Evolutionary conservation across 30 jellyfish, hydroid and myxozoan species (phyloP).

Genomic region (Mastigias papua): DNA sequence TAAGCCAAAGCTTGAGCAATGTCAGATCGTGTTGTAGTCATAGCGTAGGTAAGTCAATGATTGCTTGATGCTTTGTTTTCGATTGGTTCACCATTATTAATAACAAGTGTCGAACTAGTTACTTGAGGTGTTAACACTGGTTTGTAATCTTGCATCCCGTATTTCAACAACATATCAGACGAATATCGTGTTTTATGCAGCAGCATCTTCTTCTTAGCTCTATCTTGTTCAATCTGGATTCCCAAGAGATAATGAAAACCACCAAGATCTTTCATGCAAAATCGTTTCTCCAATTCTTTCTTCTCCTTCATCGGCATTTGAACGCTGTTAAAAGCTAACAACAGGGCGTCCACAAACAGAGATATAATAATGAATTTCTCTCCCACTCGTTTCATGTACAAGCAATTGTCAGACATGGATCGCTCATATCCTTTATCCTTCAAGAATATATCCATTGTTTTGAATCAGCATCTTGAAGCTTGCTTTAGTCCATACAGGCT

Average conservation of each 20-base stretch:
- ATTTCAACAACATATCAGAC: conserved; percentile 24
- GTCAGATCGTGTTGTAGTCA: too few relatives aligned
- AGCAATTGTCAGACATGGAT: conserved; percentile 35
- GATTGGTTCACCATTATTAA: conserved; percentile 36
- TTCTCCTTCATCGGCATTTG: conserved; percentile 13
- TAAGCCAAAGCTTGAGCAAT: too few relatives aligned
- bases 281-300: conserved; percentile 25
- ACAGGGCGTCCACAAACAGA: conserved; percentile 34
- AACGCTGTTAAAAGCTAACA: conserved; percentile 39
- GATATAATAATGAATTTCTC: too few relatives aligned
- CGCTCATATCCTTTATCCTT: conserved; percentile 41
- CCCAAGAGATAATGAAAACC: conserved; percentile 45
- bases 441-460: conserved; percentile 40
- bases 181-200: conserved; percentile 30
- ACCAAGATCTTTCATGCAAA: conserved; percentile 56
- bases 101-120: conserved; percentile 15
- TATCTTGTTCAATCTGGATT: conserved; percentile 32
- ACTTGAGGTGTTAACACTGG: conserved; percentile 57
- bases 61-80: conserved; percentile 46
- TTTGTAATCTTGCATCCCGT: conserved; percentile 38
- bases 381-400: too few relatives aligned
- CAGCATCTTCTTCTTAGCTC: conserved; percentile 38
- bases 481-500: conserved; percentile 71
- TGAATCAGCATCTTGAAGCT: conserved; percentile 69
- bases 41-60: conserved; percentile 51